These are phyloP conservation scores for Chrysolina oricalcia DNA, from an alignment of 2,888 invertebrate genomes.

Conservation along the genomic window DNA sequence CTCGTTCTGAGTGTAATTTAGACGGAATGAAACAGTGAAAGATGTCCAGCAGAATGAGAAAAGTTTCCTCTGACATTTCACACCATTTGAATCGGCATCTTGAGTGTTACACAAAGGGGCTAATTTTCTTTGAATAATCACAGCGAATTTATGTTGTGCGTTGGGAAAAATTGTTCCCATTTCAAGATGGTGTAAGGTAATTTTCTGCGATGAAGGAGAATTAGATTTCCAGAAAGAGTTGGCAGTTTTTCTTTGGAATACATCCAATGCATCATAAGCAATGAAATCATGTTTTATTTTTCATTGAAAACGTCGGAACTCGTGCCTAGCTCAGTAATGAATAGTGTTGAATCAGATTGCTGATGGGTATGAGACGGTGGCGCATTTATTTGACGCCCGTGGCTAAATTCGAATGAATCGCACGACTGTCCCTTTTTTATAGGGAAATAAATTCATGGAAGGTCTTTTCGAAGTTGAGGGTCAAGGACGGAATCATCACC, in stretches of 20 bases:
- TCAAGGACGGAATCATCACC: too few species aligned
- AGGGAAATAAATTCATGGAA: too few species aligned
- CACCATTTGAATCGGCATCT: background rate
- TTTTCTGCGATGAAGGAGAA: constrained; percentile 4
- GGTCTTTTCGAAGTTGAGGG: too few species aligned
- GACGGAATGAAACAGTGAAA: constrained; percentile 4
- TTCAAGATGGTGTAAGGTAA: background rate
- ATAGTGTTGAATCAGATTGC: too few species aligned
- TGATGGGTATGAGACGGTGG: too few species aligned
- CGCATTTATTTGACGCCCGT: too few species aligned
- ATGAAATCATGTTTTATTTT: background rate
- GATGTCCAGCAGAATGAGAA: background rate
- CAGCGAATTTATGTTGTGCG: constrained; percentile 5
- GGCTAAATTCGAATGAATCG: too few species aligned
- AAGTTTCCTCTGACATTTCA: constrained; percentile 14
- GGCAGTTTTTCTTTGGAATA: background rate
- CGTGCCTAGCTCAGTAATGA: too few species aligned
- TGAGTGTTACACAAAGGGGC: constrained; percentile 26
- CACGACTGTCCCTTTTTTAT: too few species aligned
- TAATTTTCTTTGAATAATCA: constrained; percentile 32
- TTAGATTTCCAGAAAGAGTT: background rate
- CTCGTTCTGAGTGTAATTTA: constrained; percentile 3
- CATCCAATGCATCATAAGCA: background rate
- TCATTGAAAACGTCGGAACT: too few species aligned
- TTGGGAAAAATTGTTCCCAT: background rate